phyloP scores from a whole-genome alignment of 64 coral and sea anemone species.

The Pachyseris speciosa region DNA sequence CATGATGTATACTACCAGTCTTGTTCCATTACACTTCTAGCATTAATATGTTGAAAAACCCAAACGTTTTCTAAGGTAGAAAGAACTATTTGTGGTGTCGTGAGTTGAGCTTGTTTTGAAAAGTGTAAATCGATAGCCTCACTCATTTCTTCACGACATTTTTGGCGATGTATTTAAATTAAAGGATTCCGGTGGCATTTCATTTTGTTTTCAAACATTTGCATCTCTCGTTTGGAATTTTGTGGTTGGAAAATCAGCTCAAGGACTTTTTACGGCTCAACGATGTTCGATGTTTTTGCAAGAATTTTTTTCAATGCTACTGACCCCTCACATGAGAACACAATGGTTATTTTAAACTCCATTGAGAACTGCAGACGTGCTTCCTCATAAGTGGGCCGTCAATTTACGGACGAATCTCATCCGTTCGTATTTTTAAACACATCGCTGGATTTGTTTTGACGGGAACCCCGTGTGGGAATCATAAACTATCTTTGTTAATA shows the following conservation, averaged over 20 bases:
- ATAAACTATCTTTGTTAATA: background rate
- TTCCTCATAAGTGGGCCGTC: background rate
- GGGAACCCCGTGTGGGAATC: background rate
- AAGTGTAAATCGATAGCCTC: background rate
- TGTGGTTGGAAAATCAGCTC: background rate
- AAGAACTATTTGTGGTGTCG: background rate
- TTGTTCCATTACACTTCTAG: background rate
- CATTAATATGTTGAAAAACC: background rate
- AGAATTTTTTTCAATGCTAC: background rate
- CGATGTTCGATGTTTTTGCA: background rate
- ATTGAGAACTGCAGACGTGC: background rate
- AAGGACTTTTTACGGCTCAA: background rate
- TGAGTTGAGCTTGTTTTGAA: background rate
- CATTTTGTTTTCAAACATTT: background rate
- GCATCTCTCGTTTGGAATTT: background rate
- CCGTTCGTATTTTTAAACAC: background rate
- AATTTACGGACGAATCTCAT: background rate
- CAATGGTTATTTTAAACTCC: background rate
- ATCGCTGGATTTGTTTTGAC: conserved; percentile 1
- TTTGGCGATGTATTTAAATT: background rate
- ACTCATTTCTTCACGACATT: background rate
- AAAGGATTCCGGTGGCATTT: background rate
- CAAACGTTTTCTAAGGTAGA: background rate
- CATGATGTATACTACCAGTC: background rate
- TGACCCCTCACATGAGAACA: conserved; percentile 5